Conservation (phyloP, 1,140 invertebrate genomes). For the Rhagoletis pomonella region DNA sequence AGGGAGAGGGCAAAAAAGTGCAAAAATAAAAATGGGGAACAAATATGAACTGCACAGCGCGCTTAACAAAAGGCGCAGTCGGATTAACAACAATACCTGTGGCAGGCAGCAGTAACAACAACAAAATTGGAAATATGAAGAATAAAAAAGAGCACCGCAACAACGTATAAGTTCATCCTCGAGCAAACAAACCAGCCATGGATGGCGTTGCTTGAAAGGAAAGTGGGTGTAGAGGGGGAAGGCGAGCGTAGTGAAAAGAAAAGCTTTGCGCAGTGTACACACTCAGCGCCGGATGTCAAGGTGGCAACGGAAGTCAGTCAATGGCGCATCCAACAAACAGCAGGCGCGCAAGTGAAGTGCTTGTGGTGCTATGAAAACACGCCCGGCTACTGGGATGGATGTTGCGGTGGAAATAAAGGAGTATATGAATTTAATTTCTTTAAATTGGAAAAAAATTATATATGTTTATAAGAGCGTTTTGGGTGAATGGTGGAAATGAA, state of each 20-base stretch:
- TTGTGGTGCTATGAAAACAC: no score
- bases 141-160: neutral
- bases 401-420: neutral
- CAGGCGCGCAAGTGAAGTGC: neutral
- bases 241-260: neutral
- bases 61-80: slow-evolving; percentile 38
- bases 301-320: slow-evolving; percentile 52
- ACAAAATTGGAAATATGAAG: slow-evolving; percentile 9
- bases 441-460: slow-evolving; percentile 1
- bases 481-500: no score
- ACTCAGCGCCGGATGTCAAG: slow-evolving; percentile 37
- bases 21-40: neutral
- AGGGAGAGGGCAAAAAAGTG: neutral
- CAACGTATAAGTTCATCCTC: neutral
- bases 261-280: neutral
- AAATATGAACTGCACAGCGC: neutral
- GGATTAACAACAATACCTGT: slow-evolving; percentile 32
- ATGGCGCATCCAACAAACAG: slow-evolving; percentile 46
- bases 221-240: neutral
- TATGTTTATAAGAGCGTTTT: no score
- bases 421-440: neutral
- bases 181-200: neutral
- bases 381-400: neutral
- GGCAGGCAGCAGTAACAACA: slow-evolving; percentile 1
- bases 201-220: neutral